These are phyloP conservation scores for Actinemys pallida DNA, from an alignment of 2,113 vertebrate species.

Conservation along the genomic window DNA sequence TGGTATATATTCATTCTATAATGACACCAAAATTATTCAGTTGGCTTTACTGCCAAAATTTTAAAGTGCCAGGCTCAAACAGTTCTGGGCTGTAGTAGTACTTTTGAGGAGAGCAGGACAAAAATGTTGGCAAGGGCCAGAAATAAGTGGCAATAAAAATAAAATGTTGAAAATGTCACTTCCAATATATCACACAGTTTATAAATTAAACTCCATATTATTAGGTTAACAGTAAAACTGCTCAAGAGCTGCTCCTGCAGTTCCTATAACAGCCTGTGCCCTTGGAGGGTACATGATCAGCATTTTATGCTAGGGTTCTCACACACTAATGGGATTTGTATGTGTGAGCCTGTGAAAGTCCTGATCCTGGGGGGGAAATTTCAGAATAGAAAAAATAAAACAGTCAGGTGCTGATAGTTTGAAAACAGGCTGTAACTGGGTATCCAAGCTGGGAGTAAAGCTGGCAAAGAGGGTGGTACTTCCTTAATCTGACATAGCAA, in stretches of 20 bases:
- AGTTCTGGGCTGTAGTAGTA: neutral
- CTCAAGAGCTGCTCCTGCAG: neutral
- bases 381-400: neutral
- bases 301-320: neutral
- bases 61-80: neutral
- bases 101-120: neutral
- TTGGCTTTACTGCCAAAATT: constrained; percentile 5
- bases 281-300: neutral
- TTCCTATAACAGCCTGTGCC: constrained; percentile 5
- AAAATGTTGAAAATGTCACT: neutral
- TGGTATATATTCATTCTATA: neutral
- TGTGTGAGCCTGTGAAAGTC: neutral
- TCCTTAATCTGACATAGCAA: constrained; percentile 5
- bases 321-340: neutral
- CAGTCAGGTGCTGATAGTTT: neutral
- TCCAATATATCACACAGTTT: neutral
- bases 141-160: constrained; percentile 24
- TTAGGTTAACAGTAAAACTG: neutral
- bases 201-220: constrained; percentile 14
- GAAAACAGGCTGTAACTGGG: neutral
- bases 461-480: neutral
- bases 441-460: neutral
- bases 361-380: neutral
- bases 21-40: neutral
- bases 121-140: neutral